Evolutionary conservation across 2,797 vertebrate species (phyloP), one percentile per base, ranked within the genome.

Genomic region (Etheostoma perlongum): DNA sequence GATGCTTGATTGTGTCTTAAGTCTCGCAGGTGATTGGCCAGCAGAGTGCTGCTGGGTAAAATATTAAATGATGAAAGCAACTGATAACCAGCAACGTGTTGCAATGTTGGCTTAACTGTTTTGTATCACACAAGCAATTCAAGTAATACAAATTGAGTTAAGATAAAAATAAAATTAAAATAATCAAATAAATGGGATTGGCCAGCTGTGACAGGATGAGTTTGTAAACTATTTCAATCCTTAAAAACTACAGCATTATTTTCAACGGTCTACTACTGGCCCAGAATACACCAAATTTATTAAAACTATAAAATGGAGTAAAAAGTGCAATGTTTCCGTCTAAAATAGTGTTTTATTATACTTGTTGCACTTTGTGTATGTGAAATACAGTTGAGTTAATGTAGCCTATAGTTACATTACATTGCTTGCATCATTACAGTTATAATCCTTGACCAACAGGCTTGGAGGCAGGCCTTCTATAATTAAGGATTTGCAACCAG

Each of bases 401-500:
- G 25, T 48, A 14, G 16, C 47, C 16, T 19, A 2, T 21, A 36
- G 14, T 60, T 40, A 70, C 14, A 48, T 55, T 15, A 6, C 40
- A 64, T 14, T 6, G 9, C 10, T 6, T 3, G 18, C 9, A 19
- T 21, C 23, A n/a, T 71, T 18, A 36, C 2, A 19, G 61, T 48
- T 48, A 5, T 42, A 14, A 49, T 48, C 44, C 11, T 6, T 6
- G 15, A 42, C 23, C 25, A 21, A 69, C 54, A 58, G 23, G 36
- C 6, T 33, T 46, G 21, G 30, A 73, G 44, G 8, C 55, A 57
- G 27, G 21, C 12, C 40, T 68, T 64, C 63, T 79, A 57, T 76
- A 66, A 76, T 76, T 69, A 76, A 76, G 19, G 48, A 76, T 64
- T 52, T 61, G 23, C 70, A 72, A 73, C 30, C 62, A 57, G 67